phyloP scores from a whole-genome alignment of 1,140 invertebrate genomes.

The Drepana arcuata region DNA sequence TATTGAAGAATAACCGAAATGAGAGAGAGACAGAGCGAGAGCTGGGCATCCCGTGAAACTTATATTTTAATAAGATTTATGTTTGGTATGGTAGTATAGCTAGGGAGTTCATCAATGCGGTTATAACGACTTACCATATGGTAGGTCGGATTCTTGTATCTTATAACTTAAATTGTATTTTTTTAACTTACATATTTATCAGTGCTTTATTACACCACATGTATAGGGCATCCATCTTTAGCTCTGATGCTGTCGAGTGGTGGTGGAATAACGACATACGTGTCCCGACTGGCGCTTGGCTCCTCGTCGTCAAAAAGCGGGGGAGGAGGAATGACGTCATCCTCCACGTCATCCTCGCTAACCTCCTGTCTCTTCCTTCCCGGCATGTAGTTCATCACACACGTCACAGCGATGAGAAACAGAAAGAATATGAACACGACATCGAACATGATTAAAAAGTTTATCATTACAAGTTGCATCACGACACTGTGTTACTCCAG shows the following conservation, averaged over 20 bases:
- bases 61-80: too few species aligned
- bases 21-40: too few species aligned
- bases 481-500: slow-evolving; percentile 31
- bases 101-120: too few species aligned
- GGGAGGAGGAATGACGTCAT: slow-evolving; percentile 66
- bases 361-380: slow-evolving; percentile 42
- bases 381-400: slow-evolving; percentile 84
- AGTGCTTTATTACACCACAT: slow-evolving; percentile 64
- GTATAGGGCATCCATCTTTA: slow-evolving; percentile 62
- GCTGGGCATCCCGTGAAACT: too few species aligned
- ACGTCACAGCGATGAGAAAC: slow-evolving; percentile 85
- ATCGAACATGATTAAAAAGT: slow-evolving; percentile 89
- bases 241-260: slow-evolving; percentile 47
- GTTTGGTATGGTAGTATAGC: too few species aligned
- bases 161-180: slow-evolving; percentile 1
- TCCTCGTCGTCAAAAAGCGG: slow-evolving; percentile 58
- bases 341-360: slow-evolving; percentile 51
- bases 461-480: slow-evolving; percentile 87
- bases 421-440: slow-evolving; percentile 88
- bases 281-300: slow-evolving; percentile 38
- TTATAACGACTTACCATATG: too few species aligned
- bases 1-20: too few species aligned
- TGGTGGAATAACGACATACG: slow-evolving; percentile 63
- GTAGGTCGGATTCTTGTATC: too few species aligned
- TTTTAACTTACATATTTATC: slow-evolving; percentile 43